Evolutionary conservation across 1,140 invertebrate genomes (phyloP).

Genomic region (Rhynchophorus ferrugineus): DNA sequence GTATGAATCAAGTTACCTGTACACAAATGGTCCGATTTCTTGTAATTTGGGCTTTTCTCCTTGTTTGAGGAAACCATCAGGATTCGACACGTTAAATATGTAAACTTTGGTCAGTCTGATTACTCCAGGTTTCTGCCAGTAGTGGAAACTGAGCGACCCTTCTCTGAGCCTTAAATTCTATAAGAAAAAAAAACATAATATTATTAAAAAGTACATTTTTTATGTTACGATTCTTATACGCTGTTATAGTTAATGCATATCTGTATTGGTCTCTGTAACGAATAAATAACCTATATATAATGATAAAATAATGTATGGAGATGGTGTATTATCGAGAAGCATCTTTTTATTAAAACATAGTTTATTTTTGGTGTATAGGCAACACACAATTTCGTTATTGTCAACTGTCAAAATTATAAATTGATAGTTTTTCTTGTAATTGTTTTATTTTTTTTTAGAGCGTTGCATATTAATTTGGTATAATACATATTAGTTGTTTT

Average conservation of each 20-base stretch:
- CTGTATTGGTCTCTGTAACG: no score
- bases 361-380: no score
- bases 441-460: no score
- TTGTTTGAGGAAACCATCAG: conserved; percentile 67
- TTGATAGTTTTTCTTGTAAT: no score
- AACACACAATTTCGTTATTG: no score
- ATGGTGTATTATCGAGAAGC: no score
- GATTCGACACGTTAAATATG: conserved; percentile 82
- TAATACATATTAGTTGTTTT: no score
- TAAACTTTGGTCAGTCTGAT: conserved; percentile 83
- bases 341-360: no score
- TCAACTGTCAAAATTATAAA: no score
- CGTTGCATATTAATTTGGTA: no score
- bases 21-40: conserved; percentile 79
- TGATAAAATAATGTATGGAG: no score
- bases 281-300: no score
- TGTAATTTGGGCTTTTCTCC: conserved; percentile 74
- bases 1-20: conserved; percentile 53
- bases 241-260: background rate
- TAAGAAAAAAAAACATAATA: conserved; percentile 35
- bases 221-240: background rate
- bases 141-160: conserved; percentile 77
- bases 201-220: background rate
- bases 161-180: conserved; percentile 80
- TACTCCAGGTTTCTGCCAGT: conserved; percentile 87